phyloP scores from a whole-genome alignment of 2,888 invertebrate genomes.

The Harpalus rubripes region DNA sequence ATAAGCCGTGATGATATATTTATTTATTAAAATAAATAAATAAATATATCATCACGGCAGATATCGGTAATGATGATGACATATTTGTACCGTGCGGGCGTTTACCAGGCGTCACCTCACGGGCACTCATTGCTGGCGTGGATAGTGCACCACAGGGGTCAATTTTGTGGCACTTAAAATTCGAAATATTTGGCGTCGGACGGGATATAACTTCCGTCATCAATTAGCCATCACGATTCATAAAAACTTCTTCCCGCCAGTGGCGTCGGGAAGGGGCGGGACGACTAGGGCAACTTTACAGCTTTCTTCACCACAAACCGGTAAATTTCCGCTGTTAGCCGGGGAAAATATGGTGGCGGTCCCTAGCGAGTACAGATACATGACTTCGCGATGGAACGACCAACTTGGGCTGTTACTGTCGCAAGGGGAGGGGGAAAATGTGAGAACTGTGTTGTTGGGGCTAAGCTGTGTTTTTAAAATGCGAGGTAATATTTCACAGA shows the following conservation, averaged over 20 bases:
- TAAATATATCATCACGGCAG: too few relatives aligned
- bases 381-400: conserved; percentile 13
- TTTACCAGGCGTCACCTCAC: too few relatives aligned
- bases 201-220: conserved; percentile 24
- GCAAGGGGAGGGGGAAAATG: not conserved
- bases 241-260: conserved; percentile 17
- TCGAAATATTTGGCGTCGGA: too few relatives aligned
- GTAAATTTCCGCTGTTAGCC: conserved; percentile 52
- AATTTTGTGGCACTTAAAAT: too few relatives aligned
- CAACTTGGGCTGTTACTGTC: not conserved
- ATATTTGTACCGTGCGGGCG: too few relatives aligned
- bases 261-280: conserved; percentile 15
- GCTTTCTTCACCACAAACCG: conserved; percentile 59
- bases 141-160: too few relatives aligned
- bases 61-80: too few relatives aligned
- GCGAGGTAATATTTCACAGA: not conserved
- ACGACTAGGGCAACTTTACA: conserved; percentile 39
- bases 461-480: not conserved
- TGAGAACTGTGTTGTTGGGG: not conserved
- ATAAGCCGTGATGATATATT: too few relatives aligned
- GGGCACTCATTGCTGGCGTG: too few relatives aligned
- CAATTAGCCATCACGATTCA: conserved; percentile 55
- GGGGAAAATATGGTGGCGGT: conserved; percentile 49
- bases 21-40: too few relatives aligned
- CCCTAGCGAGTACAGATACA: conserved; percentile 40